Base-by-base conservation (phyloP, 2,797 vertebrate species). In the Arrhamphus sclerolepis region DNA sequence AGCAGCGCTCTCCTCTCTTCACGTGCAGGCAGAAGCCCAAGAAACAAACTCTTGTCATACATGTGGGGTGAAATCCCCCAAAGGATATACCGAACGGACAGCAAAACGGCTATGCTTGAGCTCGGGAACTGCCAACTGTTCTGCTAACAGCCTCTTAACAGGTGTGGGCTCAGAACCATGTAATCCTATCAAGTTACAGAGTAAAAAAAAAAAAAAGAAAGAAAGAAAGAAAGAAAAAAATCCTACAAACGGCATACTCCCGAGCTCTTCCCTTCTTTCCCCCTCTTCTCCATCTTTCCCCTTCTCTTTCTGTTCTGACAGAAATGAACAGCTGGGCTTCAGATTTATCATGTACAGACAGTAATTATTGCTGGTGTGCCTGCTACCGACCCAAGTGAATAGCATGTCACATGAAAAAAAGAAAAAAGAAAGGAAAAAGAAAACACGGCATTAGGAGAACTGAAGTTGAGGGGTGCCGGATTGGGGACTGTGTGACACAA, bases 361-460 rank as follows among this genome's bases (percentile, higher is more conserved):
- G 92, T 94, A 94, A 95, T 94, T 93, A 95, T 93, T 93, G 87
- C 89, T 81, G 91, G 88, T 93, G 90, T 87, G 92, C 90, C 92
- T 94, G 91, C 92, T 94, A 92, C 90, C 90, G 92, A 92, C 92
- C 93, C 89, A 89, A 91, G 89, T 87, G 89, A 91, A 90, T 89
- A 91, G 87, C 91, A 92, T 92, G 91, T 92, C 91, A 92, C 80
- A 90, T 79, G 76, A 87, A 89, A 87, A 91, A 77, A 56, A 55
- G 40, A 55, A 67, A 78, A 50, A 70, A 40, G 50, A 9, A 50
- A 7, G 43, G 5, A 20, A 18, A 42, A 34, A 26, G 20, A 46
- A 22, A 22, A 22, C 43, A 46, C 53, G 41, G 76, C 67, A 75
- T 65, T 58, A 56, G 70, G 50, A 48, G 43, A 70, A 65, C 59